Percentiles rank a stretch among this genome's conserved stretches.
Conservation (phyloP, 2,113 vertebrate genomes). For the Callorhinus ursinus region DNA sequence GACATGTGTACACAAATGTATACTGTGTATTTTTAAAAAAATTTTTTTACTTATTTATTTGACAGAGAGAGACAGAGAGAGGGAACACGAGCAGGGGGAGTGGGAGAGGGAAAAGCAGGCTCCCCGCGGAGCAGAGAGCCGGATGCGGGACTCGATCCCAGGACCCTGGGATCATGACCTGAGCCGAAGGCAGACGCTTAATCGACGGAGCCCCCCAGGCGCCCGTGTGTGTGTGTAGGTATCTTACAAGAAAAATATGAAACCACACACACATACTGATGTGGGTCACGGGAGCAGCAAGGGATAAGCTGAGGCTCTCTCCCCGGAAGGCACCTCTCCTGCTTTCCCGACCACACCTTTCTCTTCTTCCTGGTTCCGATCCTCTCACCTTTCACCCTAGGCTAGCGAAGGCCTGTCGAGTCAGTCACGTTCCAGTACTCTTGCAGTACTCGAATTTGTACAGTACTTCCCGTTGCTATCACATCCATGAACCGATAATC, state of each 20-base stretch:
- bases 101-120: too few relatives aligned
- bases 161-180: too few relatives aligned
- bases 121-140: too few relatives aligned
- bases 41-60: too few relatives aligned
- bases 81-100: too few relatives aligned
- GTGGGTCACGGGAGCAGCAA: background rate
- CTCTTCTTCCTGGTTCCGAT: background rate
- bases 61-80: too few relatives aligned
- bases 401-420: background rate
- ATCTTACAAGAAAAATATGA: background rate
- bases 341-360: background rate
- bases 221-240: too few relatives aligned
- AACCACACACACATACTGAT: rapidly evolving
- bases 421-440: background rate
- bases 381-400: background rate
- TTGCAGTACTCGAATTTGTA: background rate
- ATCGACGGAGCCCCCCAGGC: too few relatives aligned
- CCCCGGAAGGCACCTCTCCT: background rate
- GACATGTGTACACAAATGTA: rapidly evolving
- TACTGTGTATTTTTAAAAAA: too few relatives aligned
- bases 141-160: too few relatives aligned
- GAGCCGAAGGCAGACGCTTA: too few relatives aligned
- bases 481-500: background rate
- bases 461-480: background rate
- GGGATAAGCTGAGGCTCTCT: background rate